These are phyloP conservation scores for Carollia perspicillata DNA, from an alignment of 2,113 vertebrate species.

Conservation along the genomic window DNA sequence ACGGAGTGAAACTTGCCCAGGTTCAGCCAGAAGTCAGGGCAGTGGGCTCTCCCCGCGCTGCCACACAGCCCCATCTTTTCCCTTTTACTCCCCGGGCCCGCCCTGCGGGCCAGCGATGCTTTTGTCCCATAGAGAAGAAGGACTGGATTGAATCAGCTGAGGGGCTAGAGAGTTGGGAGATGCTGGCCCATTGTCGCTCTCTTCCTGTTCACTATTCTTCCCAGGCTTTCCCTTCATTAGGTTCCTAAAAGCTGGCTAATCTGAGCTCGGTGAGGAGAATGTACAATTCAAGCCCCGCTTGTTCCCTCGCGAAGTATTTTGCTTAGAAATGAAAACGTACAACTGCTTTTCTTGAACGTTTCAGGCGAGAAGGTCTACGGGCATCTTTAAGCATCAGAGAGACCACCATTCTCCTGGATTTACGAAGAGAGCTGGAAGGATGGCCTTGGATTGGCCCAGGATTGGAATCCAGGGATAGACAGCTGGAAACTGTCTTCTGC, in stretches of 20 bases:
- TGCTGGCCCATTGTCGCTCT: not conserved
- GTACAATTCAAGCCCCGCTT: not conserved
- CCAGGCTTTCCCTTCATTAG: not conserved
- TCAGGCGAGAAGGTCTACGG: not conserved
- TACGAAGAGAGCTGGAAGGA: not conserved
- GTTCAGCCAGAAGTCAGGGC: not conserved
- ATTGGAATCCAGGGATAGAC: not conserved
- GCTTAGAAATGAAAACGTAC: not conserved
- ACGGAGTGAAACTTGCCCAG: not conserved
- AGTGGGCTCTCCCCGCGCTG: not conserved
- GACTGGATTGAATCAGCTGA: too few relatives aligned
- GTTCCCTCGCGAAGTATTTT: not conserved
- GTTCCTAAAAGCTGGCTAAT: not conserved
- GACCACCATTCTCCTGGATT: not conserved
- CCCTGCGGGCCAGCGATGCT: not conserved
- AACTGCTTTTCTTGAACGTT: not conserved
- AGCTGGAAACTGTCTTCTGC: not conserved
- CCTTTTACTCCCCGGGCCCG: not conserved
- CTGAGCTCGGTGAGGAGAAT: not conserved
- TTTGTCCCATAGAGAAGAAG: not conserved
- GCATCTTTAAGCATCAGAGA: not conserved
- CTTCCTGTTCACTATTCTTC: not conserved
- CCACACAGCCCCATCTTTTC: not conserved
- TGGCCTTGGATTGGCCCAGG: not conserved
- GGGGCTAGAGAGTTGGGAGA: not conserved